These are phyloP conservation scores for Allophyes oxyacanthae DNA, from an alignment of 2,888 invertebrate species.

Conservation along the genomic window DNA sequence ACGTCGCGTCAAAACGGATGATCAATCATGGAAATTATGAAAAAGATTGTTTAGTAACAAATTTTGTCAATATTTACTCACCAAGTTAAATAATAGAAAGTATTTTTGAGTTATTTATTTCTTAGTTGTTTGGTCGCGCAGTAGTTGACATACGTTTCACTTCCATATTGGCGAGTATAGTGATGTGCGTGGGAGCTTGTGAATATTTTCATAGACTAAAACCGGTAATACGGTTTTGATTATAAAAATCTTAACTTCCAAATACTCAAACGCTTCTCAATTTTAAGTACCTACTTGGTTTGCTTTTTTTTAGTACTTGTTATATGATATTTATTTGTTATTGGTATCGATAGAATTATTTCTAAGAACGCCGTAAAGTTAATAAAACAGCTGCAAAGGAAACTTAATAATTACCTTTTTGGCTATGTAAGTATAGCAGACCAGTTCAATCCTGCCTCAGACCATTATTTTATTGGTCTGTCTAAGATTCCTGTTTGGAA, in stretches of 20 bases:
- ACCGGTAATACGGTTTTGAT: constrained; percentile 52
- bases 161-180: constrained; percentile 84
- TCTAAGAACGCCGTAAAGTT: no score
- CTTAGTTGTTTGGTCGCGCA: constrained; percentile 78
- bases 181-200: constrained; percentile 56
- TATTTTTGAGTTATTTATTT: constrained; percentile 83
- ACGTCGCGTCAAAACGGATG: constrained; percentile 14
- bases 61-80: constrained; percentile 70
- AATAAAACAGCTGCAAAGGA: no score
- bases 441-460: no score
- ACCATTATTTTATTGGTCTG: no score
- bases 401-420: no score
- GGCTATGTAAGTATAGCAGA: no score
- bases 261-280: background rate
- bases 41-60: constrained; percentile 28
- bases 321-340: no score
- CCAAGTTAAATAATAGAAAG: constrained; percentile 74
- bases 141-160: constrained; percentile 85
- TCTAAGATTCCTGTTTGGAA: no score
- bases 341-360: no score
- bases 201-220: constrained; percentile 21
- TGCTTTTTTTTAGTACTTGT: no score
- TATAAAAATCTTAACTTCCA: background rate
- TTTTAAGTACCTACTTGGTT: no score
- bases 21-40: constrained; percentile 37